These are phyloP conservation scores for Chironex yamaguchii DNA, from an alignment of 30 jellyfish, hydroid and myxozoan species.

Conservation along the genomic window DNA sequence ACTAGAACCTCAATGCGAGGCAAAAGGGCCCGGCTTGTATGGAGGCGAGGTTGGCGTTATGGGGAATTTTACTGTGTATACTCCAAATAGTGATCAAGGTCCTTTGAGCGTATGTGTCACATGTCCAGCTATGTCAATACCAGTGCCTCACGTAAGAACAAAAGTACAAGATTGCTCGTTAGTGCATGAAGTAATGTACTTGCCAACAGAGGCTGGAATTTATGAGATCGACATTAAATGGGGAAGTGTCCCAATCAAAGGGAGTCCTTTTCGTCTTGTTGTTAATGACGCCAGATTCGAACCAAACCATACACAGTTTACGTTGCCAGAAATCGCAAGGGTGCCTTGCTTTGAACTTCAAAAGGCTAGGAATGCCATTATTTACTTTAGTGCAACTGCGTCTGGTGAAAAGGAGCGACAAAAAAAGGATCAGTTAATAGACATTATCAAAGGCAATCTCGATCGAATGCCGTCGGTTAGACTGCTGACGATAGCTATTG, in stretches of 20 bases:
- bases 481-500: slow-evolving; percentile 67
- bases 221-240: slow-evolving; percentile 89
- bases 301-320: background rate
- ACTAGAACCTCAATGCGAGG: slow-evolving; percentile 21
- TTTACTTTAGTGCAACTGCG: slow-evolving; percentile 87
- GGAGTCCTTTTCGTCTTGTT: slow-evolving; percentile 81
- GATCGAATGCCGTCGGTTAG: slow-evolving; percentile 25
- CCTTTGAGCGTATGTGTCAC: slow-evolving; percentile 93
- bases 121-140: slow-evolving; percentile 98
- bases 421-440: slow-evolving; percentile 52
- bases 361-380: slow-evolving; percentile 38
- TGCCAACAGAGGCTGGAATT: slow-evolving; percentile 96
- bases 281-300: slow-evolving; percentile 53
- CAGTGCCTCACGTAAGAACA: slow-evolving; percentile 87
- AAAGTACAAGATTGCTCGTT: slow-evolving; percentile 63
- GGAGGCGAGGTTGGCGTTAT: slow-evolving; percentile 92
- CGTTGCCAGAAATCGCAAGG: background rate
- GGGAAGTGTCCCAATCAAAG: slow-evolving; percentile 73
- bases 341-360: slow-evolving; percentile 19
- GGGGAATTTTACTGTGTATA: slow-evolving; percentile 76
- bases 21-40: slow-evolving; percentile 80
- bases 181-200: slow-evolving; percentile 83
- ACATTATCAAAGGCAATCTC: slow-evolving; percentile 35
- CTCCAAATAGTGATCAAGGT: slow-evolving; percentile 79
- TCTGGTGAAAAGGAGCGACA: slow-evolving; percentile 42